Conservation (phyloP, 1,140 invertebrate genomes). For the Ctenoplectra terminalis region DNA sequence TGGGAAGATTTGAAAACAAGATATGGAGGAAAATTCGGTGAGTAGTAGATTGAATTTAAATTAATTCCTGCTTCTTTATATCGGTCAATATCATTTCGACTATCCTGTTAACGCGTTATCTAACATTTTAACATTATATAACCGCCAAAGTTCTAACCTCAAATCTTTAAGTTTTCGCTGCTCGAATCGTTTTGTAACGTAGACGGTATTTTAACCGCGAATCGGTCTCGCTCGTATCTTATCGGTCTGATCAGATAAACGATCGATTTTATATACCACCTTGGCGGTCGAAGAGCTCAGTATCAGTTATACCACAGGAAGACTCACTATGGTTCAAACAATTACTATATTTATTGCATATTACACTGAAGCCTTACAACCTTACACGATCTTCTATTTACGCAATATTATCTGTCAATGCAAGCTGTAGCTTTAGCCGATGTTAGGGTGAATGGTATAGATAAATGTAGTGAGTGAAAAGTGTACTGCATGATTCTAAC, state of each 20-base stretch:
- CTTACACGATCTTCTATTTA: slow-evolving; percentile 28
- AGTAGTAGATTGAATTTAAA: slow-evolving; percentile 29
- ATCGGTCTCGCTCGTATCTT: slow-evolving; percentile 52
- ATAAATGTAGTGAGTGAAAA: slow-evolving; percentile 46
- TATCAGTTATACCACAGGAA: slow-evolving; percentile 16
- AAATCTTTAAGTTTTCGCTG: slow-evolving; percentile 4
- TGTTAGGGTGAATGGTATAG: slow-evolving; percentile 36
- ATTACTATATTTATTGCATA: slow-evolving; percentile 45
- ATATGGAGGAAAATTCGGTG: slow-evolving; percentile 71
- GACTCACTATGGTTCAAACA: slow-evolving; percentile 48
- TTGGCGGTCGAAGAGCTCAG: slow-evolving; percentile 11
- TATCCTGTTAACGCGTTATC: background rate
- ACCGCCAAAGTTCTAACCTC: slow-evolving; percentile 56
- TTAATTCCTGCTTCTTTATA: background rate
- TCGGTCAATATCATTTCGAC: background rate
- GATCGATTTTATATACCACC: slow-evolving; percentile 33
- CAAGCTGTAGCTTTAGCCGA: slow-evolving; percentile 23
- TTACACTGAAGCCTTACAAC: slow-evolving; percentile 31
- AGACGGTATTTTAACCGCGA: background rate
- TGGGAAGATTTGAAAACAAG: slow-evolving; percentile 56
- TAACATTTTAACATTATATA: slow-evolving; percentile 47
- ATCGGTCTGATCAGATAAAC: slow-evolving; percentile 38
- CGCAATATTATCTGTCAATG: slow-evolving; percentile 52
- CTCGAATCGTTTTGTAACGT: background rate
- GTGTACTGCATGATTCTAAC: slow-evolving; percentile 52